phyloP scores from a whole-genome alignment of 2,113 vertebrate species.

The Nymphicus hollandicus region DNA sequence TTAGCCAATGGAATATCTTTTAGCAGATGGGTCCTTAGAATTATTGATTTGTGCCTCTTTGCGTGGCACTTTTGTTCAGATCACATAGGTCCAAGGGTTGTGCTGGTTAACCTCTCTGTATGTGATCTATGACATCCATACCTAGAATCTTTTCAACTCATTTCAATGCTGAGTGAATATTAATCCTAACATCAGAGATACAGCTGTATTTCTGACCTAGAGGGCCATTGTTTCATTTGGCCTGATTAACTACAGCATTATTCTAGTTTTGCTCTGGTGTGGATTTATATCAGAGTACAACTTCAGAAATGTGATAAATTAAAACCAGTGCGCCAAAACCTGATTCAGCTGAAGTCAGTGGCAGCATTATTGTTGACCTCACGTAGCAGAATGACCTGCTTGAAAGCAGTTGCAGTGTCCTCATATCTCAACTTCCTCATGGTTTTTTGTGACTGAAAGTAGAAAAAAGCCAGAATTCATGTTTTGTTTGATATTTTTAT shows the following conservation, averaged over 20 bases:
- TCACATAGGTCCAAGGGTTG: neutral
- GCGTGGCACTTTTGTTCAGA: neutral
- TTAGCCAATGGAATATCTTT: neutral
- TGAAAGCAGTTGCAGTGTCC: neutral
- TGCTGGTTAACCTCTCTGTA: neutral
- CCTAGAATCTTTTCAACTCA: neutral
- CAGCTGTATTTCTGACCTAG: conserved; percentile 40
- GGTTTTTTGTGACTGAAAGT: neutral
- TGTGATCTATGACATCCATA: neutral
- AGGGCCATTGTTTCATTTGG: conserved; percentile 15
- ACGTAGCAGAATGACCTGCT: neutral
- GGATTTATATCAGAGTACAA: neutral
- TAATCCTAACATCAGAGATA: conserved; percentile 24
- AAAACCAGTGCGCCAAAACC: neutral
- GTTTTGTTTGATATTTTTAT: neutral
- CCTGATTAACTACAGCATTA: conserved; percentile 19
- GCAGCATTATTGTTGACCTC: neutral
- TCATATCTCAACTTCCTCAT: neutral
- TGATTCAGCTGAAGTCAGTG: neutral
- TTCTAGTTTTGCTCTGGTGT: neutral
- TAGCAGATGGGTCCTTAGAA: neutral
- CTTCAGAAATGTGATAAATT: conserved; percentile 22
- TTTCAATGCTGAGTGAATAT: neutral
- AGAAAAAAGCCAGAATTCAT: neutral
- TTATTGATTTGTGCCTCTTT: neutral